These are phyloP conservation scores for Dendropsophus ebraccatus DNA, from an alignment of 2,113 vertebrate genomes.

Conservation along the genomic window DNA sequence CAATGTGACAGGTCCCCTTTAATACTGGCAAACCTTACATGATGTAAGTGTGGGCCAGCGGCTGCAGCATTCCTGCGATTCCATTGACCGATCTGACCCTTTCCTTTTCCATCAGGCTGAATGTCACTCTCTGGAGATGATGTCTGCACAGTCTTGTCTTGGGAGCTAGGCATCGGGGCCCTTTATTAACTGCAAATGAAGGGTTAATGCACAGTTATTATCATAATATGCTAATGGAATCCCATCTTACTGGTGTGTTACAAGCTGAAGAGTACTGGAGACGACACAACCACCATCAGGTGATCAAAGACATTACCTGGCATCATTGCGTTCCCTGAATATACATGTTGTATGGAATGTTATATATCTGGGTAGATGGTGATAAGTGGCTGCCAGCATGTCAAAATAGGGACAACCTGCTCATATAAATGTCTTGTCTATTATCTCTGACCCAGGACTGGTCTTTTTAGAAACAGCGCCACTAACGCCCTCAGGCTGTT, in stretches of 20 bases:
- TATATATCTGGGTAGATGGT: too few relatives aligned
- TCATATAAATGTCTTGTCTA: too few relatives aligned
- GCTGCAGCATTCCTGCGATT: background rate
- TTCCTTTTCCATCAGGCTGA: slow-evolving; percentile 18
- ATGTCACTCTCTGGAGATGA: slow-evolving; percentile 5
- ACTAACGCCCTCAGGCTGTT: background rate
- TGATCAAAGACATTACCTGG: too few relatives aligned
- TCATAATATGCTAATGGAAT: background rate
- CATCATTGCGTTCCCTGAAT: too few relatives aligned
- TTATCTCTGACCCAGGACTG: too few relatives aligned
- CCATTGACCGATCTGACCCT: slow-evolving; percentile 35
- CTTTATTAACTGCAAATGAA: background rate
- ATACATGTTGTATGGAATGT: too few relatives aligned
- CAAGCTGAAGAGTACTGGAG: too few relatives aligned
- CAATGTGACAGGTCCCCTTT: too few relatives aligned
- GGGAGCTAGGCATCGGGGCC: slow-evolving; percentile 38
- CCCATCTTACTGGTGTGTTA: background rate
- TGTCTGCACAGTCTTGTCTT: background rate
- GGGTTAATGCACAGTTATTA: background rate
- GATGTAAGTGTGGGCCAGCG: background rate
- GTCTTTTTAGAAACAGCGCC: too few relatives aligned
- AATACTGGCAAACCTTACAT: background rate
- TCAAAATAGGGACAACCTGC: too few relatives aligned
- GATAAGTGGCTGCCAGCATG: too few relatives aligned
- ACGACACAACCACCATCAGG: too few relatives aligned